Base-by-base conservation (phyloP, 2,888 invertebrate genomes). In the Philopedon plagiatum region DNA sequence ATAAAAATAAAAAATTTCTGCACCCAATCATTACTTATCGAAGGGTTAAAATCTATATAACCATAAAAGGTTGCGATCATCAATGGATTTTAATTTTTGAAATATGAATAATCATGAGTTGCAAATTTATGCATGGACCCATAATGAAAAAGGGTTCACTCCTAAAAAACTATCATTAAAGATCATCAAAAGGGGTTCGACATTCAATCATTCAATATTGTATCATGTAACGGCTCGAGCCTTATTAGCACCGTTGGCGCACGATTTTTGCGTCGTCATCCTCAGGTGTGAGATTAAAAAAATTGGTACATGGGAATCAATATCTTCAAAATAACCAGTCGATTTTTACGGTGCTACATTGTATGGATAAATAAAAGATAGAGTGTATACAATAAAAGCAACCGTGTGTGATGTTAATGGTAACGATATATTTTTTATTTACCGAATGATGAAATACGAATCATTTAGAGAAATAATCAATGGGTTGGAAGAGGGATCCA, bases 81-180 rank as follows among this genome's bases (percentile, higher is more conserved):
- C 41, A 67, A 67, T 67, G 26, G 67, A 11, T 9, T 37, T 32
- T 57, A 72, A 61, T 67, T 68, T 63, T 62, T 73, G 49, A 73
- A 73, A 73, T 78, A 78, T 78, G 78, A 78, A 78, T 78, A 78
- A 75, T 78, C 78, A 78, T 78, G 78, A 78, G 77, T 78, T 78
- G 78, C 77, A 76, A 73, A 75, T 77, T 78, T 71, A 75, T 75
- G 71, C 71, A 62, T 44, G 32, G 23, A n/a, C 39, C 18, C 18
- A 26, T 46, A 39, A 61, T 26, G 13, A 29, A 44, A 46, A 61
- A 64, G 71, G 71, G 64, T 70, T 64, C 21, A 44, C 39, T 64
- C 13, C 21, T 56, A 46, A 60, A 67, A 57, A 61, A 49, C 13
- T 49, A 68, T 41, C 68, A 68, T 68, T 68, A 68, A 51, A 32